Conservation (phyloP, 2,113 vertebrate genomes). For the Leptodactylus fuscus region DNA sequence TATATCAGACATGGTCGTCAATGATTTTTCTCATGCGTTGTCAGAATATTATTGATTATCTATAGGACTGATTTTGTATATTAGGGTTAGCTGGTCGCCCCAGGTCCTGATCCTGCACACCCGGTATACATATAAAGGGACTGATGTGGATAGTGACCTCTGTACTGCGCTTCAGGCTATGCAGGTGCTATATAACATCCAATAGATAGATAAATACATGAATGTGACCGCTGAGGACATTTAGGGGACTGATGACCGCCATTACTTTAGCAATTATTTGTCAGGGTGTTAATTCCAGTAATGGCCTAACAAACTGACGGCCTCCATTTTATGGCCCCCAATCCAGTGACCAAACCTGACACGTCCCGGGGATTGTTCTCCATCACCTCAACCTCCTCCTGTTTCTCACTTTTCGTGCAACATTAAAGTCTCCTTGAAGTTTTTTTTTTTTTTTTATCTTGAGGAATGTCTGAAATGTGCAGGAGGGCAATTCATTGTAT, state of each 20-base stretch:
- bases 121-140: no score
- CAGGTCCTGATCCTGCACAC: no score
- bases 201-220: no score
- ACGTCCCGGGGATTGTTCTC: not conserved
- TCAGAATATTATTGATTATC: no score
- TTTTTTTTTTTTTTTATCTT: not conserved
- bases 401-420: not conserved
- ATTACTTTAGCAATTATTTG: slow-evolving; percentile 1
- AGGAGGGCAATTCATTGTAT: not conserved
- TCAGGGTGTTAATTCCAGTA: not conserved
- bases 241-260: not conserved
- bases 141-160: no score
- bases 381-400: not conserved
- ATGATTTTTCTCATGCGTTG: no score
- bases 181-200: no score
- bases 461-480: not conserved
- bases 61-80: no score
- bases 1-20: no score
- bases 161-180: no score
- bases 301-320: not conserved
- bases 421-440: slow-evolving; percentile 17
- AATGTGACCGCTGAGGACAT: no score
- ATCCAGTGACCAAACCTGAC: slow-evolving; percentile 8
- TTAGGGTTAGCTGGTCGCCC: no score
- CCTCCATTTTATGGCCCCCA: not conserved